phyloP scores from a whole-genome alignment of 1,140 invertebrate species.

The Trypoxylus dichotomus region DNA sequence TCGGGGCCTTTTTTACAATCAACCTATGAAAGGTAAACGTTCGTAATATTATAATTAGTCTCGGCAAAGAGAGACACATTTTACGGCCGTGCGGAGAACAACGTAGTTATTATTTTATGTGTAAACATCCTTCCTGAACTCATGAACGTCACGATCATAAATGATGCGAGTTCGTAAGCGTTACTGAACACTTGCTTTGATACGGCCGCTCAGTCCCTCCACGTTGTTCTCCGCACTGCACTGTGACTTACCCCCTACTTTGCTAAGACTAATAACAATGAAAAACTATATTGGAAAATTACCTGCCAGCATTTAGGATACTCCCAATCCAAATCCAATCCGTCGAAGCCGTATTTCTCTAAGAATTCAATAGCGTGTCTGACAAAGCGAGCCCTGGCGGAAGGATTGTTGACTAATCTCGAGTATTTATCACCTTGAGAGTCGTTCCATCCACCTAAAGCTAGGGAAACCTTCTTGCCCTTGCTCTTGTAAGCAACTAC shows the following conservation, averaged over 20 bases:
- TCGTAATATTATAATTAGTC: conserved; percentile 55
- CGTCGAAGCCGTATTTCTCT: conserved; percentile 82
- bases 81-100: too few species aligned
- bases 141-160: too few species aligned
- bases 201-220: too few species aligned
- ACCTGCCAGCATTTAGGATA: conserved; percentile 89
- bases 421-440: conserved; percentile 85
- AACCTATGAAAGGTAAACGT: conserved; percentile 33
- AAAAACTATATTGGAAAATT: too few species aligned
- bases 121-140: too few species aligned
- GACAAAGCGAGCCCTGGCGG: conserved; percentile 71
- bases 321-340: conserved; percentile 88
- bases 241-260: too few species aligned
- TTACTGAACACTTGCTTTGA: too few species aligned
- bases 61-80: too few species aligned
- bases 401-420: conserved; percentile 73
- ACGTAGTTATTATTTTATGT: too few species aligned
- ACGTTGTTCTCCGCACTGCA: too few species aligned
- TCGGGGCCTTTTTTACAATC: conserved; percentile 81
- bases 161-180: too few species aligned
- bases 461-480: conserved; percentile 80
- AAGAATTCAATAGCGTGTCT: conserved; percentile 75
- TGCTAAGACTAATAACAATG: too few species aligned
- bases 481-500: conserved; percentile 77
- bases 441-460: conserved; percentile 89